Evolutionary conservation across 1,140 invertebrate genomes (phyloP), one percentile per base, ranked within the genome.

Genomic region (Dinoponera quadriceps): DNA sequence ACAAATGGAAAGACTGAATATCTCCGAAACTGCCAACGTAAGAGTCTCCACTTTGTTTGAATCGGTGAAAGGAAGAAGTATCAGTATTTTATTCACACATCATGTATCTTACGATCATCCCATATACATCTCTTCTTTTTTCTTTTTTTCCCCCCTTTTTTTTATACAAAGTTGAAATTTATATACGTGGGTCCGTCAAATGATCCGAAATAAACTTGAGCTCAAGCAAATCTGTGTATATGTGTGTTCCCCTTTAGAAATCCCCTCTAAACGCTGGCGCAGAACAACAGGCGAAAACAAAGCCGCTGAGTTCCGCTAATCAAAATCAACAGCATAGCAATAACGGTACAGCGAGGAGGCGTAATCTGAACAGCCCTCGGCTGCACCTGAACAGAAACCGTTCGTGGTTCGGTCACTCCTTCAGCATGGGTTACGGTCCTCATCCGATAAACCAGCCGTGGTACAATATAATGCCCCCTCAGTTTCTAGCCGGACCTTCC

Each of bases 401-500:
- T 80, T 92, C 91, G 14, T 94, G 92, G 92, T 92, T 93, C 63
- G 92, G 92, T 77, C 92, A 92, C 81, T 92, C 92, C 51, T 92
- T 92, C 44, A 88, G 72, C 75, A 92, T 93, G 89, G 91, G 91
- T 49, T 94, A 93, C 62, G 88, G 89, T 68, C 90, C 91, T 54
- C 92, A 91, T 77, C 91, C 92, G 59, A 93, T 94, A 87, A 91
- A 57, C 68, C 92, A 93, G 75, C 90, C 91, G 0, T 94, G 93
- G 93, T 94, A 92, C 85, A 93, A 92, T 48, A 88, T 94, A 82
- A 92, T 93, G 86, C 93, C 93, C 11, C 90, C 91, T 48, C 92
- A 90, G 82, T 92, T 93, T 66, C 90, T 93, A 55, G 88, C 91
- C 74, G 92, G 92, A 3, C 92, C 93, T 54, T 93, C 93, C 4